These are phyloP conservation scores for Berghia stephanieae DNA, from an alignment of 1,140 invertebrate genomes.

Conservation along the genomic window DNA sequence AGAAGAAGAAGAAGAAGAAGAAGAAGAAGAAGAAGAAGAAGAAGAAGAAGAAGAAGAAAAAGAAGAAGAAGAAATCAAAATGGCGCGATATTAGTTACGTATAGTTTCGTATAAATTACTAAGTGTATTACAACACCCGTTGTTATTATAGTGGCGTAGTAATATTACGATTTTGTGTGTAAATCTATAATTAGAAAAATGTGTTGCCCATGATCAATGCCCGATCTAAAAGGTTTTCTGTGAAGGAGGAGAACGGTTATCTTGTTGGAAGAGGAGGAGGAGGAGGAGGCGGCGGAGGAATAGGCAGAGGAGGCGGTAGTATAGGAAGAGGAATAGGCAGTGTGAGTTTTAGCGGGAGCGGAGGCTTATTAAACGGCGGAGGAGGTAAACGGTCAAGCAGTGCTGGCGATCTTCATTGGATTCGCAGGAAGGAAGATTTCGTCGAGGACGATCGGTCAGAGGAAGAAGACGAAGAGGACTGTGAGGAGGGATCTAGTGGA, in stretches of 20 bases:
- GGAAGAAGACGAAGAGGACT: constrained; percentile 27
- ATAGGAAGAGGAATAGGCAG: constrained; percentile 18
- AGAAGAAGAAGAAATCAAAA: neutral
- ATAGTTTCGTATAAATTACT: neutral
- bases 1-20: constrained; percentile 4
- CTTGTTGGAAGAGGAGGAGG: neutral
- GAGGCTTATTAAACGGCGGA: neutral
- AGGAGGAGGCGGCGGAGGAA: neutral
- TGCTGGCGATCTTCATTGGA: neutral
- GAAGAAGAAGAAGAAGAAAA: neutral
- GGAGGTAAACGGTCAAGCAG: neutral
- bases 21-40: neutral
- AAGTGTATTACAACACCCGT: neutral
- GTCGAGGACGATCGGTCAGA: constrained; percentile 3
- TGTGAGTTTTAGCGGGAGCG: constrained; percentile 3
- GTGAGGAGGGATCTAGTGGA: constrained; percentile 4
- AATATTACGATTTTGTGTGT: neutral
- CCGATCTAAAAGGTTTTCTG: neutral
- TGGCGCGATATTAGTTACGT: neutral
- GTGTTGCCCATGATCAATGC: neutral
- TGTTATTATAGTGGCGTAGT: neutral
- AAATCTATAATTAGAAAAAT: neutral
- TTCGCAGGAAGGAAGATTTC: neutral
- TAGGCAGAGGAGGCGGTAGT: neutral
- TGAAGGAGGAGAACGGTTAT: constrained; percentile 18